Conservation (phyloP, 2,797 vertebrate genomes). For the Pelodytes ibericus region DNA sequence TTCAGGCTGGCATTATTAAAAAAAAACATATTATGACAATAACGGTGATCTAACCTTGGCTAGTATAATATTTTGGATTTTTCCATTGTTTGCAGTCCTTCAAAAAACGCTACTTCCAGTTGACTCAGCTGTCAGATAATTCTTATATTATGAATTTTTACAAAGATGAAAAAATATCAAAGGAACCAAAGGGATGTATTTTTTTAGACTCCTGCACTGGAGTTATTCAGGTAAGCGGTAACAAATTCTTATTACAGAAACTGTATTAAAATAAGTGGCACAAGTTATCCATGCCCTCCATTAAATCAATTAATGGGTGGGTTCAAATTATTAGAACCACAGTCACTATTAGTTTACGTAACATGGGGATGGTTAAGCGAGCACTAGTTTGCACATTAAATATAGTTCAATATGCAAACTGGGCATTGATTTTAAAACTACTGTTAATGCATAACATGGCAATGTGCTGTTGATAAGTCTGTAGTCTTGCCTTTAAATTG, state of each 20-base stretch:
- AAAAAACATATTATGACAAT: background rate
- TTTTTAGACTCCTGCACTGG: constrained; percentile 98
- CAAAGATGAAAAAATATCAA: constrained; percentile 98
- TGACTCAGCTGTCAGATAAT: constrained; percentile 94
- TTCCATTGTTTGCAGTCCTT: constrained; percentile 81
- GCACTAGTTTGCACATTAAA: too few relatives aligned
- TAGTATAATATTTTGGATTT: constrained; percentile 19
- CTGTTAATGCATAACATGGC: too few relatives aligned
- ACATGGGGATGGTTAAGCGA: too few relatives aligned
- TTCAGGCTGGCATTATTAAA: background rate
- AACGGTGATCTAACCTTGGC: background rate
- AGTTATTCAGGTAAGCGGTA: constrained; percentile 87
- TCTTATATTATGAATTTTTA: constrained; percentile 99
- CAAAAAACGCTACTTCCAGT: constrained; percentile 95
- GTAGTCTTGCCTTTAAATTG: too few relatives aligned
- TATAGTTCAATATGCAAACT: too few relatives aligned
- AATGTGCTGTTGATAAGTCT: too few relatives aligned
- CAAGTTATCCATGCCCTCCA: too few relatives aligned
- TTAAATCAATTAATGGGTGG: too few relatives aligned
- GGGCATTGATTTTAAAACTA: too few relatives aligned
- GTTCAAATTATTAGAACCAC: too few relatives aligned
- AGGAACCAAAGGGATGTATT: constrained; percentile 98
- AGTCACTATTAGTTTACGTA: too few relatives aligned
- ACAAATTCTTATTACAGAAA: background rate
- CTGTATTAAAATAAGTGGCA: too few relatives aligned